Evolutionary conservation across 2,113 vertebrate genomes (phyloP), one percentile per base, ranked within the genome.

Genomic region (Lamprotornis superbus): DNA sequence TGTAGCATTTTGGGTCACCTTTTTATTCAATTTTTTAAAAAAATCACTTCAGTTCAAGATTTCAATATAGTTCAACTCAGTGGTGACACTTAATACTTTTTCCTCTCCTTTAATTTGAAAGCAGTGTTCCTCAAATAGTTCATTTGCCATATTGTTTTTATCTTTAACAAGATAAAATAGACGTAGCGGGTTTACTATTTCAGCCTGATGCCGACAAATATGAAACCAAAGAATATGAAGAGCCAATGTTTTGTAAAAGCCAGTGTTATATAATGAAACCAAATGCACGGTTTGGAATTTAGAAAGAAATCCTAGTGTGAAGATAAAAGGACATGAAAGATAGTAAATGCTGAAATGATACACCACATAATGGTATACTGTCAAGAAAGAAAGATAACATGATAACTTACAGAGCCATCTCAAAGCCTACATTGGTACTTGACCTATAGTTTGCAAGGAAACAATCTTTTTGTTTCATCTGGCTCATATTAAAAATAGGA

Each of bases 311-410:
- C 97, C 96, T 98, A 97, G 97, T 97, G 91, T 97, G 97, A 98
- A 98, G 98, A 98, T 98, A 97, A 98, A 98, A 97, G 97, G 97
- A 98, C 97, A 98, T 98, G 98, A 99, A 99, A 98, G 97, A 97
- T 97, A 98, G 99, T 99, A 98, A 98, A 97, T 98, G 98, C 97
- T 98, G 98, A 98, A 98, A 98, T 98, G 98, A 98, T 98, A 98
- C 97, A 98, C 98, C 97, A 96, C 98, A 98, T 99, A 99, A 99
- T 98, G 98, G 98, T 97, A 98, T 97, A 98, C 98, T 99, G 99
- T 98, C 99, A 99, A 98, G 96, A 97, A 98, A 98, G 98, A 98
- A 98, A 98, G 99, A 99, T 98, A 98, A 98, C 98, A 98, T 98
- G 98, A 99, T 99, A 99, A 99, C 98, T 99, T 98, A 99, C 96